Conservation (phyloP, 2,888 invertebrate genomes). For the Drosophila paramelanica region DNA sequence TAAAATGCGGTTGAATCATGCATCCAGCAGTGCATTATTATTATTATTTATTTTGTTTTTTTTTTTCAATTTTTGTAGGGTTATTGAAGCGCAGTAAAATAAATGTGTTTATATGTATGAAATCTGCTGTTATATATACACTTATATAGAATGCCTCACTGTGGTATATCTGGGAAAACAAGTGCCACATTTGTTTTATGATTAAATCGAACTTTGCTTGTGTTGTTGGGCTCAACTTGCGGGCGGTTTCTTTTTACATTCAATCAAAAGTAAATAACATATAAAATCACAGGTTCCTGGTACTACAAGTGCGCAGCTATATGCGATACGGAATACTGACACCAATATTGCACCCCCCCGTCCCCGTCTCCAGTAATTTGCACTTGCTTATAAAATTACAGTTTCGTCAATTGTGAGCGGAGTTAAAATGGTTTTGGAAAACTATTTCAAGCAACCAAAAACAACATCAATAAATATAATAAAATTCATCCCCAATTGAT, state of each 20-base stretch:
- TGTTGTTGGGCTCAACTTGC: constrained; percentile 24
- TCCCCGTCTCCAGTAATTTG: constrained; percentile 1
- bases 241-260: constrained; percentile 55
- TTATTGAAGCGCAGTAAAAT: constrained; percentile 19
- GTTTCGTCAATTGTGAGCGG: constrained; percentile 2
- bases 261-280: constrained; percentile 49
- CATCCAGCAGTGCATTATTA: constrained; percentile 4
- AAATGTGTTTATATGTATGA: constrained; percentile 3
- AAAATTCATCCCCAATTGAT: constrained; percentile 34
- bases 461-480: constrained; percentile 3
- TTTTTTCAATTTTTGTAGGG: constrained; percentile 32
- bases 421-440: constrained; percentile 27
- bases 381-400: constrained; percentile 1
- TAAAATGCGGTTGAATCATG: constrained; percentile 51
- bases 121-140: constrained; percentile 7
- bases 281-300: constrained; percentile 38
- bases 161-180: constrained; percentile 39
- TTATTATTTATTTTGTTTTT: too few relatives aligned
- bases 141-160: constrained; percentile 10
- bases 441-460: not conserved
- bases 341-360: constrained; percentile 14
- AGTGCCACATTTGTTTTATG: constrained; percentile 48
- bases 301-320: constrained; percentile 6
- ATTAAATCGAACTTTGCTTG: constrained; percentile 40
- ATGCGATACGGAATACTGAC: constrained; percentile 31